Evolutionary conservation across 2,113 vertebrate species (phyloP).

Genomic region (Toxostoma redivivum): DNA sequence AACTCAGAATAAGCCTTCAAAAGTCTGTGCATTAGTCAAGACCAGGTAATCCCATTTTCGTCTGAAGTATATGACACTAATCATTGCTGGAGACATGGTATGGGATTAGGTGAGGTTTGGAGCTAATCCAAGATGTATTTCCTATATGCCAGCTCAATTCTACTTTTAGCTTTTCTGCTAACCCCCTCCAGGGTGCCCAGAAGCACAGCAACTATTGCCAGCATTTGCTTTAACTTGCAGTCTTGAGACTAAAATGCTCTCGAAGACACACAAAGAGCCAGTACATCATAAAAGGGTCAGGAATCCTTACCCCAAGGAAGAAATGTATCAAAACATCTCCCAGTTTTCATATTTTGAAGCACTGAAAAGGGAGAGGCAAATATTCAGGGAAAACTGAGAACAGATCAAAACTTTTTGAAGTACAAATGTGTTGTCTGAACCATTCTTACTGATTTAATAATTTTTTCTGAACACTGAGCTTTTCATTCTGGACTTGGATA

Average conservation of each 20-base stretch:
- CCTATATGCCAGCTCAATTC: background rate
- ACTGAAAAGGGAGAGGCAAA: background rate
- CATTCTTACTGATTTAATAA: background rate
- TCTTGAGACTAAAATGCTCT: background rate
- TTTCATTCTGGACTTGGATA: background rate
- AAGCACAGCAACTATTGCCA: background rate
- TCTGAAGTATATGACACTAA: background rate
- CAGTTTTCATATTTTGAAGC: background rate
- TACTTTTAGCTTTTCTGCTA: background rate
- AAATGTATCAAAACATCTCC: background rate
- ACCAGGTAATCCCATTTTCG: accelerated
- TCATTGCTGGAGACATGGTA: background rate
- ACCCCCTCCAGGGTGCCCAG: background rate
- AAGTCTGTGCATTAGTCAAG: background rate
- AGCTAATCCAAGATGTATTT: background rate
- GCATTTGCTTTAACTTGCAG: background rate
- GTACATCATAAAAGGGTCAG: background rate
- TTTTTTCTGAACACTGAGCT: background rate
- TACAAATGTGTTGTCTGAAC: background rate
- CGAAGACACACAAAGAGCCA: background rate
- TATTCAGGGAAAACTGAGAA: background rate
- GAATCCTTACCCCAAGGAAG: background rate
- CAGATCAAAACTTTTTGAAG: background rate
- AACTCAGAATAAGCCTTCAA: background rate
- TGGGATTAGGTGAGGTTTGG: background rate